phyloP scores from a whole-genome alignment of 2,797 vertebrate species.

The Gymnoscopelus microlampas region DNA sequence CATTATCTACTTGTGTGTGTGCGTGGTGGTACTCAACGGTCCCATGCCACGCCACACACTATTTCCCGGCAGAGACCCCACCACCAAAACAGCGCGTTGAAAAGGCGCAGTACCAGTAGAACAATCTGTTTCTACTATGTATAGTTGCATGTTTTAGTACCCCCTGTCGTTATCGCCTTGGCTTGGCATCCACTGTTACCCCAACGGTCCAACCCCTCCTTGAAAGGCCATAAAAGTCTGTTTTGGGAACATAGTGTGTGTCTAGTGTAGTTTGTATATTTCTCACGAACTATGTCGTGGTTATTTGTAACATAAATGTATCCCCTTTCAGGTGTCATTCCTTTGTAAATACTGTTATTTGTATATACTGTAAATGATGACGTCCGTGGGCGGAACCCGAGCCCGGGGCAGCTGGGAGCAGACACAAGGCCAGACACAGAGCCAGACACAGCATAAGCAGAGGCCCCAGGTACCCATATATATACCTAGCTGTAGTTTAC shows the following conservation, averaged over 20 bases:
- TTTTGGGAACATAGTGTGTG: conserved; percentile 53
- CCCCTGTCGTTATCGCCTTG: conserved; percentile 30
- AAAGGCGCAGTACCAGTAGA: conserved; percentile 21
- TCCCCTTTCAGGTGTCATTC: conserved; percentile 87
- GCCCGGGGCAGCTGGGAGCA: conserved; percentile 98
- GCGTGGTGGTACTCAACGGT: conserved; percentile 15
- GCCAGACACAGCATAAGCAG: conserved; percentile 95
- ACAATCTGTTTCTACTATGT: conserved; percentile 29
- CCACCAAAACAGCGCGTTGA: conserved; percentile 20
- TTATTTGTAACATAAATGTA: conserved; percentile 15
- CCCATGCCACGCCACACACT: conserved; percentile 21
- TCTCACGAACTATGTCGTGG: conserved; percentile 40
- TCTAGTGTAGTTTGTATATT: conserved; percentile 1
- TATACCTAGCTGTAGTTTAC: too few relatives aligned
- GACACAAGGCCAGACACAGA: conserved; percentile 97
- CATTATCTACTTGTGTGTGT: conserved; percentile 18
- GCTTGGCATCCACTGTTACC: conserved; percentile 12
- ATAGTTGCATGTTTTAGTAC: conserved; percentile 24
- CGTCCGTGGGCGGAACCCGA: conserved; percentile 96
- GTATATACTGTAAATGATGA: conserved; percentile 99
- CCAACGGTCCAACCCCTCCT: not conserved
- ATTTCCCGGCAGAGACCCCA: conserved; percentile 44
- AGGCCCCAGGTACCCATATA: conserved; percentile 81
- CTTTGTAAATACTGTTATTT: conserved; percentile 99
- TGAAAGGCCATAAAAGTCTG: conserved; percentile 28